phyloP scores from a whole-genome alignment of 2,888 invertebrate species.

The Diachrysia chrysitis region DNA sequence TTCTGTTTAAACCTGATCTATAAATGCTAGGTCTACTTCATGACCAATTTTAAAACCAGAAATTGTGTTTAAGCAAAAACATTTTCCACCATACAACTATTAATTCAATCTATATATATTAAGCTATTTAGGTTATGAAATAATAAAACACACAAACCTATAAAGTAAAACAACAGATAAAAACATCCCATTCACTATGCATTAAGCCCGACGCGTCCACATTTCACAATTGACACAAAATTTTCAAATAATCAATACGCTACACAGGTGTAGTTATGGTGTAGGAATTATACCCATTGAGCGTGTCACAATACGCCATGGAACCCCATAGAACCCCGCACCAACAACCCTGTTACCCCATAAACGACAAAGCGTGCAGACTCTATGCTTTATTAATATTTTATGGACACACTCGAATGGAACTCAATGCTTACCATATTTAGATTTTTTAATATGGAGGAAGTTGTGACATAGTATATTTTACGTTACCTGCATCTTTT shows the following conservation, averaged over 20 bases:
- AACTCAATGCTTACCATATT: constrained; percentile 34
- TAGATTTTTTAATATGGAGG: constrained; percentile 53
- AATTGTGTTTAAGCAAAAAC: too few species aligned
- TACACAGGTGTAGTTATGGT: constrained; percentile 58
- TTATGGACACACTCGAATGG: constrained; percentile 39
- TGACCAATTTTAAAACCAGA: too few species aligned
- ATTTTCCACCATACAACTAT: too few species aligned
- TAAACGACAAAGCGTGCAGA: constrained; percentile 52
- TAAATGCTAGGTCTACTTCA: too few species aligned
- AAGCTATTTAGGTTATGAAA: too few species aligned
- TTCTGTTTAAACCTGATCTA: too few species aligned
- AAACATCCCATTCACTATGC: background rate
- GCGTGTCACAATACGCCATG: constrained; percentile 54
- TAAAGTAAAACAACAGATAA: background rate
- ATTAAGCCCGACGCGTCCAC: background rate
- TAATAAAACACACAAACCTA: background rate
- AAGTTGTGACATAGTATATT: background rate
- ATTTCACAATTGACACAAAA: constrained; percentile 15
- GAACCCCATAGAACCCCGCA: constrained; percentile 23
- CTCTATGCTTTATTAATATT: constrained; percentile 53
- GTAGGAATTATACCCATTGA: constrained; percentile 56
- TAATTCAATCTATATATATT: too few species aligned
- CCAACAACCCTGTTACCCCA: constrained; percentile 31
- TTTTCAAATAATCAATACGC: constrained; percentile 50
- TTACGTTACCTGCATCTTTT: background rate